Percentiles rank a stretch among this genome's conserved stretches.
Conservation (phyloP, 1,140 invertebrate species). For the Drosophila lacteicornis region DNA sequence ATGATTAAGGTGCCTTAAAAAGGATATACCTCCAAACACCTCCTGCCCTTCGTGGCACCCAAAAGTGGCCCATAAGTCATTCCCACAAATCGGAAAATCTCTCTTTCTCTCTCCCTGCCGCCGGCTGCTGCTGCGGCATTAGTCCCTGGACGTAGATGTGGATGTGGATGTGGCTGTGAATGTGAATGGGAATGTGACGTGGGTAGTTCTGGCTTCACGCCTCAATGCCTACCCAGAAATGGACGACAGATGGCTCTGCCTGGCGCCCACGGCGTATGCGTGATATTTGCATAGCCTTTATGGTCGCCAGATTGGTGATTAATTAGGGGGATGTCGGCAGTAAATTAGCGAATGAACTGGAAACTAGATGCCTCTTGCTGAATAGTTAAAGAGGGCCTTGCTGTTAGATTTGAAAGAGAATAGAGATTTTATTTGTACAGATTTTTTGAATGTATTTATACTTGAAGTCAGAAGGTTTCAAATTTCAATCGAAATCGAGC, state of each 20-base stretch:
- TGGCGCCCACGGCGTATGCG: constrained; percentile 37
- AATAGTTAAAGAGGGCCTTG: not conserved
- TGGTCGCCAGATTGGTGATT: constrained; percentile 51
- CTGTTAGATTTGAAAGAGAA: not conserved
- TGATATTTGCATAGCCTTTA: constrained; percentile 55
- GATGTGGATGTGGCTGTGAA: constrained; percentile 12
- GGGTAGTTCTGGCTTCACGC: constrained; percentile 52
- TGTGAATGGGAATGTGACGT: constrained; percentile 40
- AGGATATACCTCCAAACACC: constrained; percentile 27
- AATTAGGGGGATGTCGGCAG: constrained; percentile 45
- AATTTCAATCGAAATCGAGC: not conserved
- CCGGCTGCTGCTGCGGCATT: constrained; percentile 32
- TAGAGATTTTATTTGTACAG: not conserved
- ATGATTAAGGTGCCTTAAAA: constrained; percentile 64
- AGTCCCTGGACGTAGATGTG: constrained; percentile 22
- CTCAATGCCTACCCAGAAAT: constrained; percentile 41
- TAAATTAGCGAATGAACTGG: constrained; percentile 43
- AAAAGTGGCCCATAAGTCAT: constrained; percentile 56
- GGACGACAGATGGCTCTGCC: constrained; percentile 41
- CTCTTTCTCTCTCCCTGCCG: constrained; percentile 23
- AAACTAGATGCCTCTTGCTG: constrained; percentile 5
- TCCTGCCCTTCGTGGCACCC: not conserved
- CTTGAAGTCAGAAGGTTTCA: not conserved
- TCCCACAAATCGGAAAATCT: constrained; percentile 58
- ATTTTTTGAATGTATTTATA: not conserved